Evolutionary conservation across 2,888 invertebrate species (phyloP).

Genomic region (Germaria angustata): DNA sequence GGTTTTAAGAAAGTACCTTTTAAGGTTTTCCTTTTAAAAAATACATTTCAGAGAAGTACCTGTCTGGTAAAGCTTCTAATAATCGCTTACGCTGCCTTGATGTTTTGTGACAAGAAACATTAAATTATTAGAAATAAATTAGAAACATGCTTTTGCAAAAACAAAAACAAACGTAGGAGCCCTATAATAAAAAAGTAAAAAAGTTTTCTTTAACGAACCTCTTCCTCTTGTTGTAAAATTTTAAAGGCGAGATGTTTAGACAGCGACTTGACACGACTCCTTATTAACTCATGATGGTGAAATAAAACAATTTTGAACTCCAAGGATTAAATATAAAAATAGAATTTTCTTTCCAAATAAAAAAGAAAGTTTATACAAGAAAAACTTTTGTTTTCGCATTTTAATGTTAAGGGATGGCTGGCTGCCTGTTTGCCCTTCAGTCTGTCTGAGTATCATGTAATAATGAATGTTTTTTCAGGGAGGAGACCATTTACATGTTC

Average conservation of each 20-base stretch:
- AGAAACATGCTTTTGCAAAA: not conserved
- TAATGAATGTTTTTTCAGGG: not conserved
- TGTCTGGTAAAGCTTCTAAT: too few relatives aligned
- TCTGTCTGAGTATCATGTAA: not conserved
- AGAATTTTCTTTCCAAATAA: slow-evolving; percentile 9
- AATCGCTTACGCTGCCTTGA: too few relatives aligned
- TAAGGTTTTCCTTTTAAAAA: too few relatives aligned
- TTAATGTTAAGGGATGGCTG: not conserved
- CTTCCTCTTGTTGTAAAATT: not conserved
- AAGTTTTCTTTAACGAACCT: not conserved
- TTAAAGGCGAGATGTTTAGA: slow-evolving; percentile 11
- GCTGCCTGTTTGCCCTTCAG: not conserved
- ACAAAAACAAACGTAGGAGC: not conserved
- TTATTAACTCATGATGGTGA: not conserved
- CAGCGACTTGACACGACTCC: not conserved
- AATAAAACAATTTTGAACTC: slow-evolving; percentile 37
- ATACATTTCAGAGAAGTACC: too few relatives aligned
- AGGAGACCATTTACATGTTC: not conserved
- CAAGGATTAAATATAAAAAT: slow-evolving; percentile 43
- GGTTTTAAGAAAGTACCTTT: too few relatives aligned
- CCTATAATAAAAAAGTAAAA: not conserved
- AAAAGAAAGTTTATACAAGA: not conserved
- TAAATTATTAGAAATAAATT: not conserved
- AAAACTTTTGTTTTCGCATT: slow-evolving; percentile 13
- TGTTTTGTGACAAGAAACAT: not conserved